A percentile compares a stretch with the other conserved stretches of the same genome.
Conservation (phyloP, 2,888 invertebrate species). For the Drosophila niveifrons region DNA sequence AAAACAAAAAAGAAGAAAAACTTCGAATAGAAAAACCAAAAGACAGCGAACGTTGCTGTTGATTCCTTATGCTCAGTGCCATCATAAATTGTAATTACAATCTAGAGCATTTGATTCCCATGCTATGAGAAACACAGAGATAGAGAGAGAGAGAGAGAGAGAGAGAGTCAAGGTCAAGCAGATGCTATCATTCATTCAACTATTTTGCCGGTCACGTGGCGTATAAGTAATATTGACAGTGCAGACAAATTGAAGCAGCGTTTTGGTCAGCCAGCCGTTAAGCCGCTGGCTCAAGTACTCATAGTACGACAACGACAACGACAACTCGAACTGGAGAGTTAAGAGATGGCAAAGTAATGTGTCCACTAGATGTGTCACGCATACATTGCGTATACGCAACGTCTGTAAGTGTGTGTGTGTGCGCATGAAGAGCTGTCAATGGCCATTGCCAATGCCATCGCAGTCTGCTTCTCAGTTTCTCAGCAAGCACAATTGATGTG, state of each 20-base stretch:
- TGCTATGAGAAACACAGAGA: neutral
- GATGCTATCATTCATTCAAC: constrained; percentile 23
- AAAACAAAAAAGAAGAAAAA: too few species aligned
- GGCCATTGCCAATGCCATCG: neutral
- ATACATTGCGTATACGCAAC: constrained; percentile 28
- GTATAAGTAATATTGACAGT: constrained; percentile 46
- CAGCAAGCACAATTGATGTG: constrained; percentile 25
- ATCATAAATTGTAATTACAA: constrained; percentile 58
- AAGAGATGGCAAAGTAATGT: too few species aligned
- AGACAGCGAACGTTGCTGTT: constrained; percentile 13
- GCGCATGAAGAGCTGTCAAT: constrained; percentile 18
- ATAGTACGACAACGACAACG: neutral
- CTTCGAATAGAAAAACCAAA: neutral
- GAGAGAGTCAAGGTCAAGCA: constrained; percentile 41
- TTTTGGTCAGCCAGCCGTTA: constrained; percentile 22
- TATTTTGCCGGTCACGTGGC: constrained; percentile 38
- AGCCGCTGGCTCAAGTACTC: constrained; percentile 19
- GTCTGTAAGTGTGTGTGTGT: neutral
- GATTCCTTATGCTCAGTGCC: constrained; percentile 33
- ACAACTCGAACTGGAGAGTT: neutral
- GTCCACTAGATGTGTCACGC: constrained; percentile 10
- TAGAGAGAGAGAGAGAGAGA: neutral
- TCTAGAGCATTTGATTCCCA: neutral
- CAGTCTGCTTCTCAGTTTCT: neutral
- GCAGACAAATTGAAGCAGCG: constrained; percentile 21